Evolutionary conservation across 2,888 invertebrate genomes (phyloP), one percentile per base, ranked within the genome.

Genomic region (Iphiclides podalirius): DNA sequence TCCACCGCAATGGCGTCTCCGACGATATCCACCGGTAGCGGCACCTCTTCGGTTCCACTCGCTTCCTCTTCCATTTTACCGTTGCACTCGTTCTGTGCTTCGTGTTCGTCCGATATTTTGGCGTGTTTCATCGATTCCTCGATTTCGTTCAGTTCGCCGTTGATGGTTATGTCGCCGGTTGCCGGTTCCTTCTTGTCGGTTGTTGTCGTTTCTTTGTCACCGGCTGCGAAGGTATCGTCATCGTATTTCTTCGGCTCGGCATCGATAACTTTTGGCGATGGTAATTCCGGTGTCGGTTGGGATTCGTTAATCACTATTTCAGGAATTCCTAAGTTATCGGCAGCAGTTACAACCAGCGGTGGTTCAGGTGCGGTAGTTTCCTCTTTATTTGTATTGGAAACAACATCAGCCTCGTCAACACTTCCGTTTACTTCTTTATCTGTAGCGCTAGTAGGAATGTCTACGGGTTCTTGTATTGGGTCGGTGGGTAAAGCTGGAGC

Each of bases 71-170:
- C 64, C 16, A 53, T 50, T 39, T 67, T 70, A 16, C 76, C 80
- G 59, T 80, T 80, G 63, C 70, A 75, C 50, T 74, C 73, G 41
- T 55, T 55, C 52, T 65, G 65, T 12, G 60, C 55, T 37, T 60
- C 52, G 41, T 63, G 66, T 16, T 52, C 70, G 46, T 66, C 53
- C 1, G 59, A 49, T 43, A 68, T 70, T 57, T 67, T 72, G 46
- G 64, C 59, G 33, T 68, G 71, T 15, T 68, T 72, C 45, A 72
- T 74, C 26, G 68, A 16, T 46, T 67, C 69, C 51, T 72, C 66
- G 34, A 57, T 54, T 20, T 70, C 66, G 1, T 31, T 7, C 33
- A 34, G 45, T 55, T 20, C 15, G 34, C 11, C 11, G 15, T 49
- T 15, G 15, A 9, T 12, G 36, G 14, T 12, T 43, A 26, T 9